Base-by-base conservation (phyloP, 2,113 vertebrate species). In the Dasyornis broadbenti region DNA sequence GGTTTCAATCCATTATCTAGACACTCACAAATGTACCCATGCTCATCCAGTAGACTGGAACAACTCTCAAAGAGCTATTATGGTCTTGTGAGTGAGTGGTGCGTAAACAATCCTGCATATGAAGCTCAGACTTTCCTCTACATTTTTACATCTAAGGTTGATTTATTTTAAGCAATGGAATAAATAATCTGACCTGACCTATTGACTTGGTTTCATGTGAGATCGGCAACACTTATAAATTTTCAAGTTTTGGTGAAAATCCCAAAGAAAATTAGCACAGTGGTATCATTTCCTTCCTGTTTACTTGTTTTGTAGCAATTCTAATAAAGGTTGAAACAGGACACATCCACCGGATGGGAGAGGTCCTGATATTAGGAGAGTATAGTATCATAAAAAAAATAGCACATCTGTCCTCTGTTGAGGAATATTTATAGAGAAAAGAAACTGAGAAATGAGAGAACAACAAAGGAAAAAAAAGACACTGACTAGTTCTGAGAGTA, bases 1-100 rank as follows among this genome's bases (percentile, higher is more conserved):
- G 54, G 54, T n/a, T 96, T 91, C 63, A 89, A 91, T 92, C 86
- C 90, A 91, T 92, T 96, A 95, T 92, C 85, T 95, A 95, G 96
- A 95, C 90, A 94, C 56, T 94, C 42, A 4, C 80, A 95, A 95
- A 95, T 64, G 65, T 70, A 87, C 72, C 76, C 50, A 79, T 50
- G 63, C 45, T 82, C 54, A 82, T 76, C 50, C 82, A 89, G 66
- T 3, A 70, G 86, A 95, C 69, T 1, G 0, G 82, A 96, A 96
- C 72, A 92, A 61, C 90, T 89, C 75, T 31, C 0, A 0, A 94
- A 78, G 65, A 89, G 50, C 57, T 89, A 76, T 59, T 92, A 88
- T 6, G 82, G 68, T 89, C 90, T 53, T 69, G 31, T 15, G 24
- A 86, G 57, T 56, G 61, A 93, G 49, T 40, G 65, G 64, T 93